Base-by-base conservation (phyloP, 1,140 invertebrate species). In the Leguminivora glycinivorella region DNA sequence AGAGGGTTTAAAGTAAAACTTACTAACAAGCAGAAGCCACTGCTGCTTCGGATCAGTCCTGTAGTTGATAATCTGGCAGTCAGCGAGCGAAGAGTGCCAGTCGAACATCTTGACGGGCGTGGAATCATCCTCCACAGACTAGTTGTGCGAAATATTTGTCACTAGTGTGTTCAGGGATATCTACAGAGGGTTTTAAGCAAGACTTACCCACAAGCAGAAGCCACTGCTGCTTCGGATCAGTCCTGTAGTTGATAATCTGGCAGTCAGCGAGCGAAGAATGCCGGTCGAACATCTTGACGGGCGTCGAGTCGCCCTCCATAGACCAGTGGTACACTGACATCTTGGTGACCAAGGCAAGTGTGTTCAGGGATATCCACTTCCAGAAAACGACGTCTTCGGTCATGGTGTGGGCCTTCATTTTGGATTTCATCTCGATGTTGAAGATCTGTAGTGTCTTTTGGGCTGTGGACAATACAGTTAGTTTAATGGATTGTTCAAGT, bases 391-490 rank as follows among this genome's bases (percentile, higher is more conserved):
- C 98, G 86, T 99, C 99, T 79, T 99, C 99, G 17, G 95, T 96
- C 97, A 99, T 99, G 29, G 97, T 97, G 88, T 99, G 98, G 43
- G 96, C 97, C 92, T 99, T 99, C 98, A 99, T 99, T 93, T 99
- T 99, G 34, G 98, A 98, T 88, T 99, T 99, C 98, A 99, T 99
- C 92, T 99, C 99, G 88, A 99, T 99, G 92, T 99, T 99, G 93
- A 99, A 99, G 77, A 99, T 99, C 92, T 99, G 99, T 58, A 99
- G 94, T 2, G 98, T 99, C 92, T 99, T 99, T 92, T 97, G 97
- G 79, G 98, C 98, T 96, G 88, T 70, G 47, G 47, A 52, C 47
- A 52, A 52, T 7, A 52, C 1, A 1, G 47, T 9, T 22, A 10
- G 14, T 22, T 52, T 10, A 52, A 22, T 22, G 19, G 19, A 9